Evolutionary conservation across 1,140 invertebrate genomes (phyloP), one percentile per base, ranked within the genome.

Genomic region (Eumaeus atala): DNA sequence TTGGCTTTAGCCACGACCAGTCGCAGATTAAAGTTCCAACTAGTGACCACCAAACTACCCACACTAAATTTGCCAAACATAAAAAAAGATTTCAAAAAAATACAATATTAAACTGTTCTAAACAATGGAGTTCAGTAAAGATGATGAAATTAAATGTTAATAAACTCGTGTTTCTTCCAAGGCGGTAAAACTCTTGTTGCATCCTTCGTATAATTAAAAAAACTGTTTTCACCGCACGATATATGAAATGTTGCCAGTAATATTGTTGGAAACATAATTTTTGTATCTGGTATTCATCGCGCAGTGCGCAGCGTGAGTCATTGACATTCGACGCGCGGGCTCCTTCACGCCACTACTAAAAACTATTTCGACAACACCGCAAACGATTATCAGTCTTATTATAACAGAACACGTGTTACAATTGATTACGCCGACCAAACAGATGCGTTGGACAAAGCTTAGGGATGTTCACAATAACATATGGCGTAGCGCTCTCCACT

Each of bases 321-420:
- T 70, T 74, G 71, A 74, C 71, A 74, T 74, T 64, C 71, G 64
- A 71, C 62, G 66, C 58, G 68, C 62, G 66, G 59, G 68, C 62
- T 61, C n/a, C n/a, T n/a, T n/a, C n/a, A n/a, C 63, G 58, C 63
- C 48, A 57, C 48, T 48, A 62, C 59, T 73, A 71, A 72, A 72
- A 70, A 66, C 61, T 59, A 59, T 51, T 60, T 59, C 11, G 21
- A 28, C 12, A 56, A 44, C 47, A 49, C 40, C 47, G n/a, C 58
- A 66, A n/a, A 33, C 54, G 44, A 67, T 61, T 67, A 57, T 70
- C 21, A 33, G 9, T 53, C 62, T 57, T 70, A 66, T 56, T 2
- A 0, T 0, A 8, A 8, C 0, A 3, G 0, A 18, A 51, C 62
- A 68, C 58, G 28, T 42, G 17, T 42, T 58, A 65, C 51, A 56